Evolutionary conservation across 2,888 invertebrate genomes (phyloP), one percentile per base, ranked within the genome.

Genomic region (Mesorhabditis sp.): DNA sequence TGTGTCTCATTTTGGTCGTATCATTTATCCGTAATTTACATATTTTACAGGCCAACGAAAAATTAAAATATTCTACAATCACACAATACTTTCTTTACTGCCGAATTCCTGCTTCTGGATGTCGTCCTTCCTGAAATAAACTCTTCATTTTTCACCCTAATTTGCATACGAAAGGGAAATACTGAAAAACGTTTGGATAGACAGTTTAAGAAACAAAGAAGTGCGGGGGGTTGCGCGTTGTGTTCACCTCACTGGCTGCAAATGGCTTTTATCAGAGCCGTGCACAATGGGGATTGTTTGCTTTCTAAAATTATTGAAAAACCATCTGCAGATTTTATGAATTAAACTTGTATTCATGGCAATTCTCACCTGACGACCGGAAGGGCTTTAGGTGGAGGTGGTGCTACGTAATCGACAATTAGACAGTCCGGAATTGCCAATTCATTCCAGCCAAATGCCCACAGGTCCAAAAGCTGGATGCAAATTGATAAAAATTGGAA

Each of bases 361-460:
- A 50, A 10, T 50, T 50, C 50, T 45, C 13, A 66, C 28, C 15
- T 4, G 44, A n/a, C 45, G n/a, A 43, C 45, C 3, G 45, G 28
- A 45, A 64, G 10, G 45, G 70, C n/a, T 72, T 70, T n/a, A 50
- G 45, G 61, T 69, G n/a, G n/a, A n/a, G 28, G 28, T 28, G 28
- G 28, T 28, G 28, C 7, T 45, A 70, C 58, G 61, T 65, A 68
- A 67, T 65, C n/a, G 69, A 72, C 28, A 70, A 67, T 10, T 13
- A 77, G 67, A 65, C 74, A 72, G 41, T 77, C 77, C 3, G 77
- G 77, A 45, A 77, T 74, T 45, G 74, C 68, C 41, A 76, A 58
- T 64, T 76, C 76, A 43, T 70, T 73, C 75, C 75, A 77, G 7
- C 77, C 77, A 66, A 77, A 77, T 28, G 75, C 71, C 77, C 77